phyloP scores from a whole-genome alignment of 2,888 invertebrate species.

The Agonopterix alstromeriana region DNA sequence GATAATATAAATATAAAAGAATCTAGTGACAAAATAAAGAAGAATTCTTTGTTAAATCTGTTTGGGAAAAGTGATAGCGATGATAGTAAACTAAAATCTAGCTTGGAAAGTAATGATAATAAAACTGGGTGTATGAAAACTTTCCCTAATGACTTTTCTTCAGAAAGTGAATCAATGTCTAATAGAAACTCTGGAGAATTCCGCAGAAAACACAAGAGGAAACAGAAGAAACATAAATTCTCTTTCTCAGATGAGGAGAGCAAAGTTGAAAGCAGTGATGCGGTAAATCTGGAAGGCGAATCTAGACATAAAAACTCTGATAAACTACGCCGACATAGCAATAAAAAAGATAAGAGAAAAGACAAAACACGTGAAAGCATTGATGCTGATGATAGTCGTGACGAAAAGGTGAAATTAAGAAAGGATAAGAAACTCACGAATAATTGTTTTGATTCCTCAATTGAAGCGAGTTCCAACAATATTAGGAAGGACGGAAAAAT shows the following conservation, averaged over 20 bases:
- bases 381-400: constrained; percentile 61
- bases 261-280: constrained; percentile 52
- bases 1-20: constrained; percentile 24
- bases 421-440: constrained; percentile 68
- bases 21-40: constrained; percentile 47
- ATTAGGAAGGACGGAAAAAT: constrained; percentile 85
- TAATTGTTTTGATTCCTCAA: constrained; percentile 33
- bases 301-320: constrained; percentile 62
- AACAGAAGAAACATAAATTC: constrained; percentile 86
- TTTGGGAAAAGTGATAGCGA: constrained; percentile 69
- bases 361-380: constrained; percentile 74
- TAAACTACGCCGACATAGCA: constrained; percentile 69
- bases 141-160: constrained; percentile 58
- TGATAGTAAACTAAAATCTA: constrained; percentile 56
- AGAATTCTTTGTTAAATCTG: constrained; percentile 54
- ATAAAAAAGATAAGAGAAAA: constrained; percentile 78
- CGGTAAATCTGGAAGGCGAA: constrained; percentile 31
- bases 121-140: constrained; percentile 45
- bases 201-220: constrained; percentile 89
- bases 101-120: constrained; percentile 46
- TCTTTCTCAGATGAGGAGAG: constrained; percentile 72
- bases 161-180: constrained; percentile 64
- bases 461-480: constrained; percentile 39
- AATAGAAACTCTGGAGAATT: constrained; percentile 66
- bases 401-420: constrained; percentile 77